Evolutionary conservation across 2,113 vertebrate species (phyloP).

Genomic region (Eonycteris spelaea): DNA sequence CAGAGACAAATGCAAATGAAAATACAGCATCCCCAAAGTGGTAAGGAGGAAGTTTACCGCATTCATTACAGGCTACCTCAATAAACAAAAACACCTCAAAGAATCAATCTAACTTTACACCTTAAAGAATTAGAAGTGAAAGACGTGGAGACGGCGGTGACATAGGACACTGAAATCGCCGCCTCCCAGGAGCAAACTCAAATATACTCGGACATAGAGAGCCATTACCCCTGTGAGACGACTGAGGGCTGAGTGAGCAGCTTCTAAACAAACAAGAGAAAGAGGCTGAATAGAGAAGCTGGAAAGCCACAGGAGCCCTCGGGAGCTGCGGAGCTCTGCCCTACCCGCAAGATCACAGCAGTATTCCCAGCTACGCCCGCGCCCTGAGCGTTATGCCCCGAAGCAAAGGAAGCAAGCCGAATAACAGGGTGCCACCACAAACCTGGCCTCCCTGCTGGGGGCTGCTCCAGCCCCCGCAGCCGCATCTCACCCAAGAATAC

Average conservation of each 20-base stretch:
- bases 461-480: too few relatives aligned
- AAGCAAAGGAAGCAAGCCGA: background rate
- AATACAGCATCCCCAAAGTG: background rate
- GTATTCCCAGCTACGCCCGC: background rate
- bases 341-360: background rate
- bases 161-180: background rate
- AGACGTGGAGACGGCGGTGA: background rate
- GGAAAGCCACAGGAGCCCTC: background rate
- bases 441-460: background rate
- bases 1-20: background rate
- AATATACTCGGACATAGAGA: background rate
- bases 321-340: background rate
- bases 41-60: background rate
- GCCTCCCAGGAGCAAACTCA: background rate
- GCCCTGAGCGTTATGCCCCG: background rate
- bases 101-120: background rate
- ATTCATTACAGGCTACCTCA: background rate
- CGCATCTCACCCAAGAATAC: background rate
- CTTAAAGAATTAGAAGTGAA: background rate
- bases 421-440: background rate
- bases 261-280: background rate
- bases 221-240: background rate
- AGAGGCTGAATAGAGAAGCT: background rate
- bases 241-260: too few relatives aligned
- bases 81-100: background rate